Conservation (phyloP, 37 sponge, comb jelly and placozoan genomes). For the Halisarca cf. caerulea region DNA sequence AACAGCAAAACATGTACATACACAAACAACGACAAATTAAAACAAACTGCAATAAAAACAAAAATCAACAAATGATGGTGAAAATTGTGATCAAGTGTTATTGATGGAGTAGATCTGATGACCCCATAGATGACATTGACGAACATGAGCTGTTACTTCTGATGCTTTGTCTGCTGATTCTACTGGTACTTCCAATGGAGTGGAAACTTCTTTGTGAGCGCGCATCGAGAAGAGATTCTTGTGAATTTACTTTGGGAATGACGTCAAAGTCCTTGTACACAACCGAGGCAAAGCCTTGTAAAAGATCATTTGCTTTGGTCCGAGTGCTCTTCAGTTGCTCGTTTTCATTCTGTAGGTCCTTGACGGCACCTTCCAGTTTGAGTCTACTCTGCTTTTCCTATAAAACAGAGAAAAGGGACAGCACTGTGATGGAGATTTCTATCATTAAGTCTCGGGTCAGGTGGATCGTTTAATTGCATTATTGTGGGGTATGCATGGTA, state of each 20-base stretch:
- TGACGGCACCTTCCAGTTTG: conserved; percentile 60
- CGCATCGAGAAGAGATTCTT: conserved; percentile 8
- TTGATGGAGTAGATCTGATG: not conserved
- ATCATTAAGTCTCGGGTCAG: no score
- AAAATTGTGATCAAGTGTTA: not conserved
- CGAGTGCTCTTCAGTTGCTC: conserved; percentile 32
- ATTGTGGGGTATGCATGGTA: no score
- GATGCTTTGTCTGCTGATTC: conserved; percentile 16
- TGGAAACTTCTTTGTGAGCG: conserved; percentile 8
- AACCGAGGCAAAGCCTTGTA: conserved; percentile 51
- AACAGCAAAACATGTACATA: no score
- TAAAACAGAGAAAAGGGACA: not conserved
- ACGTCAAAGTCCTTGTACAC: conserved; percentile 29
- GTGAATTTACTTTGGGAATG: conserved; percentile 14
- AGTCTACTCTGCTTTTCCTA: conserved; percentile 56
- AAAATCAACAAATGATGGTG: no score
- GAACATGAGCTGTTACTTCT: conserved; percentile 17
- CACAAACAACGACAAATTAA: no score
- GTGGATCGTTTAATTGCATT: no score
- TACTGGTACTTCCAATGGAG: not conserved
- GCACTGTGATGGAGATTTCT: no score
- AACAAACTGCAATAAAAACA: no score
- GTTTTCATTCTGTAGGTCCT: conserved; percentile 54
- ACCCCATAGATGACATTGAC: not conserved
- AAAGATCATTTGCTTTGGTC: conserved; percentile 41